A percentile compares a stretch with the other conserved stretches of the same genome.
These are phyloP conservation scores for Hippoglossus hippoglossus DNA, from an alignment of 2,797 vertebrate species.

Conservation along the genomic window DNA sequence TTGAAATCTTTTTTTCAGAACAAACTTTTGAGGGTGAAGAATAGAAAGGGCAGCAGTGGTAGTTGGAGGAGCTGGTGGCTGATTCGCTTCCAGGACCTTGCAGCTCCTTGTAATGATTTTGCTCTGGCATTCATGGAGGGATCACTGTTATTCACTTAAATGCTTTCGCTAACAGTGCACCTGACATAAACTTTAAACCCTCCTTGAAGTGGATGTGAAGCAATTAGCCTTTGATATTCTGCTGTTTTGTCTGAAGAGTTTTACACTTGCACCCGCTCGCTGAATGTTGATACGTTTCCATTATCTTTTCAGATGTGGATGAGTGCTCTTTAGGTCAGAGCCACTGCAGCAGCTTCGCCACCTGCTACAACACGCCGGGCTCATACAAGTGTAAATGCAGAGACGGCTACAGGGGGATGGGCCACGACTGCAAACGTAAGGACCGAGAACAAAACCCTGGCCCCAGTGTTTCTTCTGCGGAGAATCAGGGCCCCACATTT, in stretches of 20 bases:
- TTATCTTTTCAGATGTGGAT: slow-evolving; percentile 89
- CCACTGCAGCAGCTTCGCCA: slow-evolving; percentile 88
- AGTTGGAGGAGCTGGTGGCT: neutral
- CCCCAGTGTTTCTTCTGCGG: slow-evolving; percentile 34
- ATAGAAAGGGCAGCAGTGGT: neutral
- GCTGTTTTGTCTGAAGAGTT: slow-evolving; percentile 43
- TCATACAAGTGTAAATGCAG: slow-evolving; percentile 98
- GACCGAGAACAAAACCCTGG: slow-evolving; percentile 52
- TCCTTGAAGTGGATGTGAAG: slow-evolving; percentile 41
- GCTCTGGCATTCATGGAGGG: slow-evolving; percentile 8
- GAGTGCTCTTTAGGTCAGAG: slow-evolving; percentile 91
- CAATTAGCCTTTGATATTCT: slow-evolving; percentile 59
- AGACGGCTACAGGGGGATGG: slow-evolving; percentile 90
- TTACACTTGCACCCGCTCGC: slow-evolving; percentile 15
- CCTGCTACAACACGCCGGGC: slow-evolving; percentile 94
- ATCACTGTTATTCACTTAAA: slow-evolving; percentile 26
- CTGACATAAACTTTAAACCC: slow-evolving; percentile 21
- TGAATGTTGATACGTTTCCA: slow-evolving; percentile 53
- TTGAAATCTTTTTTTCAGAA: neutral
- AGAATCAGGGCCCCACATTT: slow-evolving; percentile 52
- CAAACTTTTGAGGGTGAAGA: neutral
- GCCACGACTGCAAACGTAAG: slow-evolving; percentile 93
- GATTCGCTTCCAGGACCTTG: slow-evolving; percentile 4
- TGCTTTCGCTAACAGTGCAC: slow-evolving; percentile 1
- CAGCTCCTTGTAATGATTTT: slow-evolving; percentile 26